These are phyloP conservation scores for Rhynchopsitta pachyrhyncha DNA, from an alignment of 2,113 vertebrate genomes.

Conservation along the genomic window DNA sequence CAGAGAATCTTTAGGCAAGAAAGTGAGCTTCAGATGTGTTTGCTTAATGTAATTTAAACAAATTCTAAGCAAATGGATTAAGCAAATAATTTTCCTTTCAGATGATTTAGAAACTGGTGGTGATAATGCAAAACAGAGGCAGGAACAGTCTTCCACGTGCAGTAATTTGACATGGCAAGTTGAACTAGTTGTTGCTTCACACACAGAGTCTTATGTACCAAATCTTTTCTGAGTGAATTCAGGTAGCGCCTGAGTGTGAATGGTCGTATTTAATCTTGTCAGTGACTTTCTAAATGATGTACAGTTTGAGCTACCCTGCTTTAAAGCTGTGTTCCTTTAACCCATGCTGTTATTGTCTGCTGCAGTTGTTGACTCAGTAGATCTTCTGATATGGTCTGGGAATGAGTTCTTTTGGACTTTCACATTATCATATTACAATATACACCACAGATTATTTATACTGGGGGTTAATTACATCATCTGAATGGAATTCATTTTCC, in stretches of 20 bases:
- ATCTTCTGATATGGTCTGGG: conserved; percentile 73
- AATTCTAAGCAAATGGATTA: background rate
- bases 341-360: conserved; percentile 57
- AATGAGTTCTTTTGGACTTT: conserved; percentile 69
- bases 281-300: conserved; percentile 38
- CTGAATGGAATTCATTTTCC: conserved; percentile 73
- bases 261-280: conserved; percentile 50
- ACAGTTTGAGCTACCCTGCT: conserved; percentile 59
- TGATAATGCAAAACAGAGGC: background rate
- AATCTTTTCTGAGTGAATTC: conserved; percentile 3
- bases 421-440: conserved; percentile 72
- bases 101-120: background rate
- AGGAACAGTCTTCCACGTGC: background rate
- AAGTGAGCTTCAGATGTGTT: background rate
- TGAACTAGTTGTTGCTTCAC: background rate
- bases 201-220: background rate
- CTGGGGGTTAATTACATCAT: conserved; percentile 74
- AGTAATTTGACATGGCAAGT: background rate
- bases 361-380: conserved; percentile 72
- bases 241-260: background rate
- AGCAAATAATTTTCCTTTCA: conserved; percentile 1
- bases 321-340: conserved; percentile 63
- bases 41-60: background rate
- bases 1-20: background rate
- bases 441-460: conserved; percentile 70